Evolutionary conservation across 2,113 vertebrate species (phyloP).

Genomic region (Epinephelus moara): DNA sequence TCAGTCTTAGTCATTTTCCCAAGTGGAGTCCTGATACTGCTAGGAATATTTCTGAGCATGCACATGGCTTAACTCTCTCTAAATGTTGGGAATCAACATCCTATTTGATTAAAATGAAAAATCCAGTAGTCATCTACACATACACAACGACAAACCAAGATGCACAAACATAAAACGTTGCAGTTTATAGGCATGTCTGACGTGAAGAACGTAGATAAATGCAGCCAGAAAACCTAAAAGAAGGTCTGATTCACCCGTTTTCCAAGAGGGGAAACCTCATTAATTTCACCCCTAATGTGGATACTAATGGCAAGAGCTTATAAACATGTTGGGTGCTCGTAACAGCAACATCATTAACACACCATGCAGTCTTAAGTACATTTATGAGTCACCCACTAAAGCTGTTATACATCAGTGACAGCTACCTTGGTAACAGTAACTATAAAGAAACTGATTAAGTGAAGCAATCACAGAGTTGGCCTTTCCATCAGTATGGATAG

Average conservation of each 20-base stretch:
- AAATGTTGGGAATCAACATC: not conserved
- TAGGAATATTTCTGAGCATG: not conserved
- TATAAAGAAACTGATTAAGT: not conserved
- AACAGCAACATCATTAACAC: not conserved
- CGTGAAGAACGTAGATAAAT: no score
- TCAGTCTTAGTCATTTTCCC: not conserved
- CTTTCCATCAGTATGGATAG: not conserved
- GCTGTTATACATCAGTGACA: not conserved
- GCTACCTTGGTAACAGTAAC: not conserved
- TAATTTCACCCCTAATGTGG: conserved; percentile 4
- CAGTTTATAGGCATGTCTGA: not conserved
- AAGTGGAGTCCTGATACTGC: not conserved
- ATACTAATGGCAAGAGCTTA: not conserved
- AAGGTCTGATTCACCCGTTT: not conserved
- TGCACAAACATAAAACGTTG: not conserved
- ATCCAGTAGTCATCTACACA: not conserved
- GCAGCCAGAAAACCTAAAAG: not conserved
- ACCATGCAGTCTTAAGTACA: not conserved
- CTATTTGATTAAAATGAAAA: not conserved
- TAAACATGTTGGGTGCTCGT: not conserved
- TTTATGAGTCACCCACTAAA: not conserved
- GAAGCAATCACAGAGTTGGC: not conserved
- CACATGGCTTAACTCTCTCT: not conserved
- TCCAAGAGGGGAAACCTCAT: not conserved
- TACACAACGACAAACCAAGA: not conserved